A percentile compares a stretch with the other conserved stretches of the same genome.
phyloP scores from a whole-genome alignment of 2,888 invertebrate genomes.

The Dyspetes luteomarginatus region DNA sequence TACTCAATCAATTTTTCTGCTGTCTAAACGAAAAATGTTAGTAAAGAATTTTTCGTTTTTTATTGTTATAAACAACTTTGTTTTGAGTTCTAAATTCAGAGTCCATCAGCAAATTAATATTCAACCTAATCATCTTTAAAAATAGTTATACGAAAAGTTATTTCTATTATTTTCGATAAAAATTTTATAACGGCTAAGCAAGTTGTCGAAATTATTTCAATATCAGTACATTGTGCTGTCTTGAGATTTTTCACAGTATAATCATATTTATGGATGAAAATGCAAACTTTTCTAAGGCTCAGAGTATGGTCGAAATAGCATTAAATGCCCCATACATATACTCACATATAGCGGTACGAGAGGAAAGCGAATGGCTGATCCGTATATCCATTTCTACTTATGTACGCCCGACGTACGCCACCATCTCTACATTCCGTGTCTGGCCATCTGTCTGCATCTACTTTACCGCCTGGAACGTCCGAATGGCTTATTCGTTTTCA shows the following conservation, averaged over 20 bases:
- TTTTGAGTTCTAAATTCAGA: no score
- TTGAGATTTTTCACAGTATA: neutral
- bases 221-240: neutral
- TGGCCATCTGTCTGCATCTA: constrained; percentile 56
- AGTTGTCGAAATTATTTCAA: neutral
- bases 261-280: neutral
- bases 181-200: neutral
- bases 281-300: neutral
- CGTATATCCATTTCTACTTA: constrained; percentile 35
- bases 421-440: constrained; percentile 17
- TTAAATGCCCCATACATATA: neutral
- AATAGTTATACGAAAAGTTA: neutral
- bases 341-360: neutral
- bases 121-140: no score
- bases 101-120: no score
- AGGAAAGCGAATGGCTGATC: constrained; percentile 21
- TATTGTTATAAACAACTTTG: no score
- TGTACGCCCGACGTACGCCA: constrained; percentile 37
- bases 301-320: neutral
- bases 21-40: no score
- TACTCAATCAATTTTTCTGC: no score
- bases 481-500: constrained; percentile 44
- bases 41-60: no score
- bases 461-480: constrained; percentile 48
- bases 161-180: neutral